Evolutionary conservation across 1,140 invertebrate species (phyloP).

Genomic region (Zaprionus africanus): DNA sequence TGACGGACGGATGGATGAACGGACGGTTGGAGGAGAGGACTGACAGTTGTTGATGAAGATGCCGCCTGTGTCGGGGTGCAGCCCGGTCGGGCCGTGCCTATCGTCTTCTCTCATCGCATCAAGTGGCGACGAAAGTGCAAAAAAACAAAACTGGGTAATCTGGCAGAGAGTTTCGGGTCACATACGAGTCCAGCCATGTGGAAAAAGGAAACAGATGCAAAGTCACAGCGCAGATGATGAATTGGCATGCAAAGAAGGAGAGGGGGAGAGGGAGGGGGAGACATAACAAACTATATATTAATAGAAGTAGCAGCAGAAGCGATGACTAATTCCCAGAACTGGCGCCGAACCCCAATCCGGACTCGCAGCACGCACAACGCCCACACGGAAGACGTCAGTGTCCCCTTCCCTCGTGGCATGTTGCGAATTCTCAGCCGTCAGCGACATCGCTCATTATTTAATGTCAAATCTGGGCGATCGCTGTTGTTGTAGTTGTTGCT

Average conservation of each 20-base stretch:
- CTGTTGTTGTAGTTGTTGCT: conserved; percentile 20
- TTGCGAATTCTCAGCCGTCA: conserved; percentile 80
- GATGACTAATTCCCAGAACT: conserved; percentile 61
- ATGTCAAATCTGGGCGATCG: conserved; percentile 76
- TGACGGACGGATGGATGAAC: conserved; percentile 13
- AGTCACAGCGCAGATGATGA: conserved; percentile 64
- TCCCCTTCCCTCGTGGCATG: conserved; percentile 36
- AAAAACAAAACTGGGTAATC: conserved; percentile 43
- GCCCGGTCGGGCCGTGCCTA: neutral
- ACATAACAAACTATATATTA: conserved; percentile 52
- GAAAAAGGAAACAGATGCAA: conserved; percentile 57
- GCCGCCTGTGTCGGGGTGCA: conserved; percentile 4
- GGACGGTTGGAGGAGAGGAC: conserved; percentile 10
- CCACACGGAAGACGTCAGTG: conserved; percentile 13
- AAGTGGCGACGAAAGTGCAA: conserved; percentile 23
- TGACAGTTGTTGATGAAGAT: conserved; percentile 63
- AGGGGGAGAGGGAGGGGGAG: neutral
- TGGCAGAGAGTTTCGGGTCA: conserved; percentile 29
- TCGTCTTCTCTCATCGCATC: conserved; percentile 4
- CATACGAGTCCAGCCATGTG: conserved; percentile 39
- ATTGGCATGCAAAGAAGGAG: conserved; percentile 47
- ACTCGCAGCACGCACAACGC: conserved; percentile 39
- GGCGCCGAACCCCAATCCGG: conserved; percentile 27
- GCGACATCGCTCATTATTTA: conserved; percentile 81
- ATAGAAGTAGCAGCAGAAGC: conserved; percentile 36